These are phyloP conservation scores for Chymomyza caudatula DNA, from an alignment of 2,888 invertebrate genomes.

Conservation along the genomic window DNA sequence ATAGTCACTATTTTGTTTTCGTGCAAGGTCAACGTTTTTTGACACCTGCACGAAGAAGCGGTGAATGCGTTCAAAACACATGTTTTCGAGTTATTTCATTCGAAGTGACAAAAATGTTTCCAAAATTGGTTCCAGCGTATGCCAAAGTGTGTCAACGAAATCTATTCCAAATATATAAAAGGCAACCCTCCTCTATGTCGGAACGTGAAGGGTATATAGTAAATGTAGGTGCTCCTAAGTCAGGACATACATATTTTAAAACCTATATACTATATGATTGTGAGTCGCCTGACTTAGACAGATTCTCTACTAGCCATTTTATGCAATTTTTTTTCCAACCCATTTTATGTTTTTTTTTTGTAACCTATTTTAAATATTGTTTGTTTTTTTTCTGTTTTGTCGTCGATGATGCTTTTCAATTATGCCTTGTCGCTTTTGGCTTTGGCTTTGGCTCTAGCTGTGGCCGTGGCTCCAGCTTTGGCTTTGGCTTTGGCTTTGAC, in stretches of 20 bases:
- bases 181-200: neutral
- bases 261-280: neutral
- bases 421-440: neutral
- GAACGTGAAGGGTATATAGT: neutral
- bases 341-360: slow-evolving; percentile 26
- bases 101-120: too few relatives aligned
- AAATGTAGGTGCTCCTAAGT: neutral
- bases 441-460: neutral
- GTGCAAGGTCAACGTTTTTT: too few relatives aligned
- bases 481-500: neutral
- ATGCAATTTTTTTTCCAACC: neutral
- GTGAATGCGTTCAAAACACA: too few relatives aligned
- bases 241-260: neutral
- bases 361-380: slow-evolving; percentile 21
- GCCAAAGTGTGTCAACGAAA: too few relatives aligned
- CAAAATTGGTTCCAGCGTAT: too few relatives aligned
- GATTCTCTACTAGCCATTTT: slow-evolving; percentile 20
- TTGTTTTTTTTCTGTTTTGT: slow-evolving; percentile 14
- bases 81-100: too few relatives aligned
- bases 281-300: slow-evolving; percentile 44
- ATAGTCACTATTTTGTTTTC: too few relatives aligned
- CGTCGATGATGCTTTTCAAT: neutral
- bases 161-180: too few relatives aligned
- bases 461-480: neutral
- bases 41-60: too few relatives aligned